Evolutionary conservation across 35 echinoderm and acorn worm species (phyloP), one percentile per base, ranked within the genome.

Genomic region (Hemicentrotus pulcherrimus): DNA sequence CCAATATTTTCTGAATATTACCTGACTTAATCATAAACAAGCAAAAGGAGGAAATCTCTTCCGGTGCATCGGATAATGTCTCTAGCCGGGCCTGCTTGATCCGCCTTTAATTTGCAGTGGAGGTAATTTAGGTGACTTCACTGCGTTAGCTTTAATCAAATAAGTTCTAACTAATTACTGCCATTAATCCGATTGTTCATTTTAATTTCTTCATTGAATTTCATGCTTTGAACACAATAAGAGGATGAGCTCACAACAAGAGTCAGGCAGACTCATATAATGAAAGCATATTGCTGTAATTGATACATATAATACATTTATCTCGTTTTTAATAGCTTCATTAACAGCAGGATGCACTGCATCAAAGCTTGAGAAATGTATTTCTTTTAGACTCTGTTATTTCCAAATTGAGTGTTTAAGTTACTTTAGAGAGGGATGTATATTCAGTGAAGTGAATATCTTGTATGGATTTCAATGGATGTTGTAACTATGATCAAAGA

Each of bases 1-100:
- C 91, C 91, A 93, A 46, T 48, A 93, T 93, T 93, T 93, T 93
- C 91, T 58, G 91, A 93, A 93, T 93, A 93, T 93, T 93, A 58
- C 91, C 91, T 47, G 30, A 58, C 88, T 90, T 90, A 41, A 90
- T 90, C 88, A 90, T 93, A 93, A 58, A 93, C 91, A 93, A 93
- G 46, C 32, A 33, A 90, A 47, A 90, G 88, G 88, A 90, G 88
- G 58, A 93, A 93, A 93, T 93, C 48, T 47, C 88, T 47, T 58
- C 91, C 91, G 46, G 48, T 47, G 9, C 32, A 24, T 22, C 48
- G 91, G 48, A 16, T 93, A 93, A 31, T 5, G 18, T 93, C 48
- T 93, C 91, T 4, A 4, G 48, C 30, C 46, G 10, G 47, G 11
- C 88, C 10, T 31, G 45, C 88, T 90, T 3, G 35, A 41, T 41